phyloP scores from a whole-genome alignment of 2,888 invertebrate species.

The Busseola fusca region DNA sequence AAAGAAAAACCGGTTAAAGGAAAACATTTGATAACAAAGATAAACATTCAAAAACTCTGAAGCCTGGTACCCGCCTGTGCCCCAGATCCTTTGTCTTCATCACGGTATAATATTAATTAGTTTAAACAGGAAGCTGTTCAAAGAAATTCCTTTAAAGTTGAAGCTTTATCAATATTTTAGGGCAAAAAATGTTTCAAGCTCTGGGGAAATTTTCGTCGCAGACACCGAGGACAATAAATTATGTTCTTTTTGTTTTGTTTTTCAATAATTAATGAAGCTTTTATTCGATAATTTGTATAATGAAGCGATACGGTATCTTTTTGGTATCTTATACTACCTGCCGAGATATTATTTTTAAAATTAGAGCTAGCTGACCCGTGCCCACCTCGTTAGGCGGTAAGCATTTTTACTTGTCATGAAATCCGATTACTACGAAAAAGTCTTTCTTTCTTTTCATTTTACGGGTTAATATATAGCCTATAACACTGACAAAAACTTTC shows the following conservation, averaged over 20 bases:
- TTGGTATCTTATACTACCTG: background rate
- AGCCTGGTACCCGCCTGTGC: background rate
- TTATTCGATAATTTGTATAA: background rate
- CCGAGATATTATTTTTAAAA: background rate
- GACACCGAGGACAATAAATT: background rate
- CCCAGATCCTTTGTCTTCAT: conserved; percentile 6
- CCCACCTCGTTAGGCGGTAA: too few relatives aligned
- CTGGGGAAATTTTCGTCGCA: background rate
- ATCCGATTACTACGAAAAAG: too few relatives aligned
- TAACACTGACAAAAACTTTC: too few relatives aligned
- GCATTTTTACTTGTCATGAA: too few relatives aligned
- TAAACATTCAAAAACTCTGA: background rate
- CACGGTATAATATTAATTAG: conserved; percentile 9
- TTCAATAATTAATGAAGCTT: background rate
- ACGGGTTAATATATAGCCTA: too few relatives aligned
- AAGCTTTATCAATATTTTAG: background rate
- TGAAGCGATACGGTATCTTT: background rate
- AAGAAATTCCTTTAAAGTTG: background rate
- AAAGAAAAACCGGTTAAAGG: background rate
- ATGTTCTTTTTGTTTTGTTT: background rate
- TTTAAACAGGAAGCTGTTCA: background rate
- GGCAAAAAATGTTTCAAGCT: background rate
- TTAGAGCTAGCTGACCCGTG: too few relatives aligned
- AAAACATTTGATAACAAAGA: background rate
- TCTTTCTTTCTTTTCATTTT: too few relatives aligned